phyloP scores from a whole-genome alignment of 2,888 invertebrate species.

The Rotaria socialis region DNA sequence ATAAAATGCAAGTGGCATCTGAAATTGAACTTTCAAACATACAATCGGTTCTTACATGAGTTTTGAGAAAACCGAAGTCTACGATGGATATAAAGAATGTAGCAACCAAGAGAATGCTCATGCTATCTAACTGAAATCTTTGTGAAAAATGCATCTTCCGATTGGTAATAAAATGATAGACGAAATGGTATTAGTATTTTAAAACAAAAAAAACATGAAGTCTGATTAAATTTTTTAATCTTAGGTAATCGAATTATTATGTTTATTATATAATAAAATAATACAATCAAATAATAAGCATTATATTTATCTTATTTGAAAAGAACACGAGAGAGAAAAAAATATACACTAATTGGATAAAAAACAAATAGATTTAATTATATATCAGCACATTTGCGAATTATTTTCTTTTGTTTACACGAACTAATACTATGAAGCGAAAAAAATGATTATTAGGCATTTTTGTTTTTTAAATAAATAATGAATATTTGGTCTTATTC shows the following conservation, averaged over 20 bases:
- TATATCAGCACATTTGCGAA: neutral
- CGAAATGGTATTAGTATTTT: too few species aligned
- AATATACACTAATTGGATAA: neutral
- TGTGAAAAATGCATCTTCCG: too few species aligned
- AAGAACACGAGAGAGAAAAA: neutral
- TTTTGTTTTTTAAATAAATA: neutral
- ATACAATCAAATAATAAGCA: constrained; percentile 11
- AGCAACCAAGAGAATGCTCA: too few species aligned
- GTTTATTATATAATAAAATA: neutral
- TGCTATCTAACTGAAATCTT: too few species aligned
- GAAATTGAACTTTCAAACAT: neutral
- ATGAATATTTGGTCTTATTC: neutral
- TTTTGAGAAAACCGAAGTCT: too few species aligned
- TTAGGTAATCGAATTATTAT: too few species aligned
- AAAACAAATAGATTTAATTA: neutral
- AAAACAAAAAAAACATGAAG: too few species aligned
- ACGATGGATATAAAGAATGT: too few species aligned
- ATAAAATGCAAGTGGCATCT: constrained; percentile 62
- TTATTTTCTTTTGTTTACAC: neutral
- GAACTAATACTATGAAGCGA: neutral
- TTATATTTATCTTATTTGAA: constrained; percentile 7
- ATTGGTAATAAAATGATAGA: too few species aligned
- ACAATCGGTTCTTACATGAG: too few species aligned
- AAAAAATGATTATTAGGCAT: neutral
- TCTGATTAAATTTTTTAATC: too few species aligned